Evolutionary conservation across 1,140 invertebrate genomes (phyloP).

Genomic region (Liolophura sinensis): DNA sequence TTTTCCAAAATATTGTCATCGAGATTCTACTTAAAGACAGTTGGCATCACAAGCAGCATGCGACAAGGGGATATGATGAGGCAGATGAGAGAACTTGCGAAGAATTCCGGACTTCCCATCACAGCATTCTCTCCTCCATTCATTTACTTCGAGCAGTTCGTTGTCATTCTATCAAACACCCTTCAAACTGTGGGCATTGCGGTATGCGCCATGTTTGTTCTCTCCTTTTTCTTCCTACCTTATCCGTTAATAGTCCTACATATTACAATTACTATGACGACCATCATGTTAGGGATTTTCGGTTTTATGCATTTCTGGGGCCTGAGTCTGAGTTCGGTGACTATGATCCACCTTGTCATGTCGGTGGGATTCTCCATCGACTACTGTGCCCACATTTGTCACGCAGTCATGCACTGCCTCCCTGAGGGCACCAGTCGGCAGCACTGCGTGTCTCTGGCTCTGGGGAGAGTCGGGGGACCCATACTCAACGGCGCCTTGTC

Average conservation of each 20-base stretch:
- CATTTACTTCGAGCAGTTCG: constrained; percentile 69
- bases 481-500: constrained; percentile 93
- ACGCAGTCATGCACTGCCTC: constrained; percentile 5
- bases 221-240: constrained; percentile 93
- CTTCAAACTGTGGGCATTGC: constrained; percentile 90
- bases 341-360: constrained; percentile 98
- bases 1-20: constrained; percentile 76
- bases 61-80: constrained; percentile 23
- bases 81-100: constrained; percentile 17
- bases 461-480: constrained; percentile 88
- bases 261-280: constrained; percentile 93
- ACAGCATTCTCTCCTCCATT: constrained; percentile 26
- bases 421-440: constrained; percentile 52
- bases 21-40: constrained; percentile 20
- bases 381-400: constrained; percentile 87
- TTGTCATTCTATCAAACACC: constrained; percentile 86
- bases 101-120: constrained; percentile 16
- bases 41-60: constrained; percentile 8
- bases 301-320: constrained; percentile 96
- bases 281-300: constrained; percentile 91
- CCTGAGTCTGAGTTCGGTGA: constrained; percentile 93
- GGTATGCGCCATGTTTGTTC: constrained; percentile 91
- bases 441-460: constrained; percentile 81
- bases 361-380: constrained; percentile 97
- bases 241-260: constrained; percentile 89